These are phyloP conservation scores for Miltochrista miniata DNA, from an alignment of 2,888 invertebrate genomes.

Conservation along the genomic window DNA sequence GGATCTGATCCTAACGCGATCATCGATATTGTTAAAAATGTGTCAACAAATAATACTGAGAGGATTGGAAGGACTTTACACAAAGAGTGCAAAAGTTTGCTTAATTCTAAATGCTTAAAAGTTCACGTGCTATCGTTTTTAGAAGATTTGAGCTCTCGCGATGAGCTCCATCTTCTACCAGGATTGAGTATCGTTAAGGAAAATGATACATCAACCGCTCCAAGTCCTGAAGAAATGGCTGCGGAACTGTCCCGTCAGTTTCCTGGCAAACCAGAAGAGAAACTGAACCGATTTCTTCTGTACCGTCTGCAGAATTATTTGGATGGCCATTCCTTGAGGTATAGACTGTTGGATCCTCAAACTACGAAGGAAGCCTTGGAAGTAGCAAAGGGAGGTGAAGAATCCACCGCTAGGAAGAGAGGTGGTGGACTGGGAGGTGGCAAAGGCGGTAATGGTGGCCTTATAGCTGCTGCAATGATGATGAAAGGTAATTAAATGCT, in stretches of 20 bases:
- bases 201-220: conserved; percentile 60
- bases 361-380: conserved; percentile 84
- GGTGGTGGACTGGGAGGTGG: conserved; percentile 67
- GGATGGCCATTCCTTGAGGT: conserved; percentile 88
- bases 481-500: conserved; percentile 84
- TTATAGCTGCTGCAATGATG: conserved; percentile 84
- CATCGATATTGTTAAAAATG: conserved; percentile 40
- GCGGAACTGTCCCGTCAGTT: conserved; percentile 89
- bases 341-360: conserved; percentile 87
- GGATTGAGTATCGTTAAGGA: conserved; percentile 91
- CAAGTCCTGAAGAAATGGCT: conserved; percentile 85
- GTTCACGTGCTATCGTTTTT: conserved; percentile 90
- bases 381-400: conserved; percentile 61
- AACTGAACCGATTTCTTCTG: conserved; percentile 88
- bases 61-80: conserved; percentile 66
- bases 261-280: conserved; percentile 90
- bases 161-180: conserved; percentile 87
- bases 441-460: conserved; percentile 68
- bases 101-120: conserved; percentile 90
- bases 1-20: conserved; percentile 55
- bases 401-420: conserved; percentile 70
- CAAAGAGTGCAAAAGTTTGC: conserved; percentile 68
- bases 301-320: conserved; percentile 87
- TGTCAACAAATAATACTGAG: conserved; percentile 42
- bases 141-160: conserved; percentile 88